Base-by-base conservation (phyloP, 1,140 invertebrate species). In the Drosophila trapezifrons region DNA sequence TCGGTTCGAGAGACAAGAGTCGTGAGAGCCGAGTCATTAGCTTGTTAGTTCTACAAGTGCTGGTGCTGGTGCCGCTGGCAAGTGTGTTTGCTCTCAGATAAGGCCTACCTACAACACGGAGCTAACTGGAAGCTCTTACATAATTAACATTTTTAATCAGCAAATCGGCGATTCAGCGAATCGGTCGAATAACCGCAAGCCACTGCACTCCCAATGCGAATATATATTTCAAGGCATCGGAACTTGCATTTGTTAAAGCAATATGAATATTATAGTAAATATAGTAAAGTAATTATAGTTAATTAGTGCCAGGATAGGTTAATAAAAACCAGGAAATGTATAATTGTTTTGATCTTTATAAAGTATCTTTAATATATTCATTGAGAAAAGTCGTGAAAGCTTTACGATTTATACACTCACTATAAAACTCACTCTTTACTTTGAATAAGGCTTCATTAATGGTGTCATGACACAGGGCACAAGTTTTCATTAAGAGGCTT, bases 141-240 rank as follows among this genome's bases (percentile, higher is more conserved):
- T 65, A 76, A 76, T 75, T 74, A 75, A 52, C 15, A 43, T 40
- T n/a, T 37, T 20, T 51, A 76, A 46, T 73, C 54, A 38, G 32
- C 27, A 25, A 17, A 55, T 43, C 32, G 17, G 18, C 5, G 27
- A 32, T 18, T 29, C 13, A 49, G 43, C 59, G 45, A 75, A 17
- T 32, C 35, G 42, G 18, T 74, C n/a, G 29, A 65, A 20, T 72
- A 60, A 60, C 47, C 38, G 38, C 40, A n/a, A 70, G 22, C 52
- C 29, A 37, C n/a, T 49, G 51, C 51, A 57, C 2, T 69, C 37
- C 27, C 55, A 65, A 25, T 9, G n/a, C 62, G n/a, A 65, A 37
- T 58, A 56, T 51, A 32, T 27, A 29, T 35, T 45, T 42, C 27
- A 42, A 64, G 60, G 56, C 60, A n/a, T n/a, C n/a, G 27, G 18